Evolutionary conservation across 2,797 vertebrate genomes (phyloP).

Genomic region (Acipenser transmontanus): DNA sequence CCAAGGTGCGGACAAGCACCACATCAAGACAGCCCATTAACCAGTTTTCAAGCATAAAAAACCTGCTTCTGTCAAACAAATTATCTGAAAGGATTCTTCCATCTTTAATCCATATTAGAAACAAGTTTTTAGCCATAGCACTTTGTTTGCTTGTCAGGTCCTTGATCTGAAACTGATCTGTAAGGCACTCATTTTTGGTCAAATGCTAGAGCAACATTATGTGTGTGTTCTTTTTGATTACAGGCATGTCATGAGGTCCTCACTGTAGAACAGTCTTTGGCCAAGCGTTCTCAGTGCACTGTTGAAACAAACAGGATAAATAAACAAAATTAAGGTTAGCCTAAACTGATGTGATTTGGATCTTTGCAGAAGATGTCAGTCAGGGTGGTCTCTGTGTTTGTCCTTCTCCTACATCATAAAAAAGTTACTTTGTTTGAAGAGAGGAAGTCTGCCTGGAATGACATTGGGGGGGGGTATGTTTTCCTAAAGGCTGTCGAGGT

Average conservation of each 20-base stretch:
- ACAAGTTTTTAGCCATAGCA: too few species aligned
- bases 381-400: constrained; percentile 26
- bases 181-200: too few species aligned
- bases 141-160: too few species aligned
- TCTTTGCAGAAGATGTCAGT: constrained; percentile 20
- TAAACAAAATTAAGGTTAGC: constrained; percentile 8
- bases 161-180: too few species aligned
- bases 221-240: neutral
- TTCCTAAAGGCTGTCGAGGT: constrained; percentile 17
- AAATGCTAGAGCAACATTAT: too few species aligned
- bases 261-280: neutral
- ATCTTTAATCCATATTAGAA: too few species aligned
- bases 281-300: neutral
- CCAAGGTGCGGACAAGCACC: too few species aligned
- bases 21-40: too few species aligned
- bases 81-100: too few species aligned
- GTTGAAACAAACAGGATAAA: neutral
- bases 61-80: too few species aligned
- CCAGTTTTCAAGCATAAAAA: too few species aligned
- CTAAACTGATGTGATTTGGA: constrained; percentile 24
- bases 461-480: constrained; percentile 20
- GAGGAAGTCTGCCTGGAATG: constrained; percentile 25
- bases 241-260: constrained; percentile 6
- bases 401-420: constrained; percentile 11
- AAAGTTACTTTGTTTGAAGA: constrained; percentile 25